A percentile compares a stretch with the other conserved stretches of the same genome.
Evolutionary conservation across 2,797 vertebrate genomes (phyloP).

Genomic region (Dallia pectoralis): DNA sequence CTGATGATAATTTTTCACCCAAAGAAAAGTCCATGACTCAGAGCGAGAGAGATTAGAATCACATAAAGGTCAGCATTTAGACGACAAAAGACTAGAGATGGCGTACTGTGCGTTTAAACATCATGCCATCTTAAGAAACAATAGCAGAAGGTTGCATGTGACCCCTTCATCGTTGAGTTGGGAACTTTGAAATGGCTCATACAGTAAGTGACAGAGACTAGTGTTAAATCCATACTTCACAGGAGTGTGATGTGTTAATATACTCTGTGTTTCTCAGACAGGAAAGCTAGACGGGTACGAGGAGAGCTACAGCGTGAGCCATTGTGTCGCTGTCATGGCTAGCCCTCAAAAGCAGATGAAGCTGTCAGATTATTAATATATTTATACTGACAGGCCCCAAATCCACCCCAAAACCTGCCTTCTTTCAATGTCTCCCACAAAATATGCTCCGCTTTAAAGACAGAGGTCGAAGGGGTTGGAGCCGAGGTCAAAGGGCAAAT

Average conservation of each 20-base stretch:
- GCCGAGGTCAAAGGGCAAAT: conserved; percentile 75
- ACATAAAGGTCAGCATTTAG: not conserved
- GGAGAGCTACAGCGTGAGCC: conserved; percentile 72
- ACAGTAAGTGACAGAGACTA: conserved; percentile 72
- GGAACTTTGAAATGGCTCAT: conserved; percentile 62
- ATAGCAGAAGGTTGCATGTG: conserved; percentile 65
- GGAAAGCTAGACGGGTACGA: conserved; percentile 72
- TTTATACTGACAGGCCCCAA: conserved; percentile 76
- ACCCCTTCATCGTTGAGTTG: conserved; percentile 66
- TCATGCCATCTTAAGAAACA: conserved; percentile 40
- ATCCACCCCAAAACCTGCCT: conserved; percentile 62
- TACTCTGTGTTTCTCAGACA: conserved; percentile 64
- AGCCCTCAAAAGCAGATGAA: conserved; percentile 83
- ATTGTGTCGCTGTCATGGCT: conserved; percentile 81
- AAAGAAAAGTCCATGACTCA: not conserved
- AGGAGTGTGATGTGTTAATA: conserved; percentile 82
- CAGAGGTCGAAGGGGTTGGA: conserved; percentile 70
- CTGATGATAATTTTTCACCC: not conserved
- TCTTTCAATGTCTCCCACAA: conserved; percentile 72
- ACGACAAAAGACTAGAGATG: not conserved
- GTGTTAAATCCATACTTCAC: conserved; percentile 78
- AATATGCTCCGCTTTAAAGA: conserved; percentile 78
- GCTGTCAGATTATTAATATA: conserved; percentile 87
- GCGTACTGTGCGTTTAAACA: not conserved
- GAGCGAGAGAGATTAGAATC: not conserved